Percentiles rank a stretch among this genome's conserved stretches.
phyloP scores from a whole-genome alignment of 2,888 invertebrate genomes.

The Argyresthia albistria region DNA sequence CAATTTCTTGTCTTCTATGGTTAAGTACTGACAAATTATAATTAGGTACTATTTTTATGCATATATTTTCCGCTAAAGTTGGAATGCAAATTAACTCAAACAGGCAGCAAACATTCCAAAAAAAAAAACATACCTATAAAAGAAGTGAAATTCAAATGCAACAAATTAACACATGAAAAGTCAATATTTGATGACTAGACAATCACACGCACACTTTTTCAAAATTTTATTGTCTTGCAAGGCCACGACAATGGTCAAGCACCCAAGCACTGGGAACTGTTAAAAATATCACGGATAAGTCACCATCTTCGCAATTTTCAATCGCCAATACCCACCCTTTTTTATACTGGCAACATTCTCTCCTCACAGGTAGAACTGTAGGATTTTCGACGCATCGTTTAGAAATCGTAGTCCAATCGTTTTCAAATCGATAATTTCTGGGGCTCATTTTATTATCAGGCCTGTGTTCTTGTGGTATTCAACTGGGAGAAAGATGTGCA shows the following conservation, averaged over 20 bases:
- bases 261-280: neutral
- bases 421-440: neutral
- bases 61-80: slow-evolving; percentile 2
- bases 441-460: slow-evolving; percentile 46
- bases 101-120: slow-evolving; percentile 7
- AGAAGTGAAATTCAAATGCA: neutral
- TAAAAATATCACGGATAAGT: too few relatives aligned
- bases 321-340: too few relatives aligned
- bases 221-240: slow-evolving; percentile 7
- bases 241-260: slow-evolving; percentile 11
- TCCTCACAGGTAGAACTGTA: too few relatives aligned
- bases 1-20: neutral
- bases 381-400: too few relatives aligned
- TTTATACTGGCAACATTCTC: too few relatives aligned
- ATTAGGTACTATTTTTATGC: slow-evolving; percentile 4
- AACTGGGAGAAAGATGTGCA: slow-evolving; percentile 80
- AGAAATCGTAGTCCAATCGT: neutral
- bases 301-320: too few relatives aligned
- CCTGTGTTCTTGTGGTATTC: slow-evolving; percentile 55
- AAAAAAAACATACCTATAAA: neutral
- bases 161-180: neutral
- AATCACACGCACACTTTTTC: slow-evolving; percentile 36
- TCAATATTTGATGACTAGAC: slow-evolving; percentile 44
- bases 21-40: slow-evolving; percentile 9
- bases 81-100: slow-evolving; percentile 15